Evolutionary conservation across 2,113 vertebrate genomes (phyloP).

Genomic region (Myrmecophaga tridactyla): DNA sequence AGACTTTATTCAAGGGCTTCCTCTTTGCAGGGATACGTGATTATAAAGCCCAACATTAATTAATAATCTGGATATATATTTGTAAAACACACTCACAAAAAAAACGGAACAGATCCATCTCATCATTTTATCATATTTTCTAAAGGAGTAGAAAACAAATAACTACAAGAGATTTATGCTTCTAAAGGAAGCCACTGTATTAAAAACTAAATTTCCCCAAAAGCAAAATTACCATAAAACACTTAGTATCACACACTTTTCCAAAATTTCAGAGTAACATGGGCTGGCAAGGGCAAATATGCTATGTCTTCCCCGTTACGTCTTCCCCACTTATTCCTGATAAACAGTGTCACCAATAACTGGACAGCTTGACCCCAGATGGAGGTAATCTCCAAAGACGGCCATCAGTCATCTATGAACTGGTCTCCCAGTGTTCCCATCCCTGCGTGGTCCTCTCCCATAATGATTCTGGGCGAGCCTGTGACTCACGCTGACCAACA

Average conservation of each 20-base stretch:
- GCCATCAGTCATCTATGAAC: background rate
- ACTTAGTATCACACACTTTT: background rate
- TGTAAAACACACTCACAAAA: background rate
- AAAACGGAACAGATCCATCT: background rate
- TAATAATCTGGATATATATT: background rate
- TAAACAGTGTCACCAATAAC: background rate
- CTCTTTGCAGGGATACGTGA: background rate
- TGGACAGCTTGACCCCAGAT: background rate
- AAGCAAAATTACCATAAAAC: background rate
- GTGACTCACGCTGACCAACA: background rate
- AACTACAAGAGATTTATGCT: background rate
- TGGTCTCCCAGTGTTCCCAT: background rate
- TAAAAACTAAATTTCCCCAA: background rate
- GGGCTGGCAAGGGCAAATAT: background rate
- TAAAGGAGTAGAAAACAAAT: background rate
- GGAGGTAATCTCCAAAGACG: background rate
- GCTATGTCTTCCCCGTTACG: no score
- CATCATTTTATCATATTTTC: background rate
- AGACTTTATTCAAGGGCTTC: background rate
- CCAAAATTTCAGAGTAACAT: background rate
- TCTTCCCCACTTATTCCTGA: background rate
- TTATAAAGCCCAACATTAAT: background rate
- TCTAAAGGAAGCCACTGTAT: background rate
- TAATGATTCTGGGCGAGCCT: background rate
- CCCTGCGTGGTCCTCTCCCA: background rate